A percentile compares a stretch with the other conserved stretches of the same genome.
phyloP scores from a whole-genome alignment of 2,888 invertebrate genomes.

The Eristalinus sepulchralis region DNA sequence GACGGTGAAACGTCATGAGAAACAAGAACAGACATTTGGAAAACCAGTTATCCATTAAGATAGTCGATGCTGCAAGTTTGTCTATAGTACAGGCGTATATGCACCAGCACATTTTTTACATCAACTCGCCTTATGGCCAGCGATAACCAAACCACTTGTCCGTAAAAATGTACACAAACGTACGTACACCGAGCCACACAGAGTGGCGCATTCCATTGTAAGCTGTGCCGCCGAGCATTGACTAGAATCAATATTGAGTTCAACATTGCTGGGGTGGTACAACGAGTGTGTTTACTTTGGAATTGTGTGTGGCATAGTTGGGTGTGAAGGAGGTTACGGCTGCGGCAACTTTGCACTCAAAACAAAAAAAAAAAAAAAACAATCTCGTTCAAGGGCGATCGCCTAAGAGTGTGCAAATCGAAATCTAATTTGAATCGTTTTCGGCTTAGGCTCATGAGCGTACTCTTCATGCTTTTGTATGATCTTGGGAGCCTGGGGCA shows the following conservation, averaged over 20 bases:
- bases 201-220: constrained; percentile 59
- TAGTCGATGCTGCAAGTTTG: constrained; percentile 26
- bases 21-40: constrained; percentile 48
- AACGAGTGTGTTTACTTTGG: constrained; percentile 53
- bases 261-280: constrained; percentile 31
- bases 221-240: constrained; percentile 31
- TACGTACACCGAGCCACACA: constrained; percentile 21
- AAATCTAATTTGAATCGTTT: constrained; percentile 32
- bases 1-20: neutral
- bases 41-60: constrained; percentile 55
- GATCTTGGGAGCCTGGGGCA: neutral
- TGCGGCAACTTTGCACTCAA: neutral
- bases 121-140: constrained; percentile 44
- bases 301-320: constrained; percentile 31
- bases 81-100: neutral
- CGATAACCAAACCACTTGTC: constrained; percentile 66
- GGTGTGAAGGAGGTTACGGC: neutral
- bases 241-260: constrained; percentile 46
- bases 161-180: constrained; percentile 38
- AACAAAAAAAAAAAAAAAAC: constrained; percentile 6
- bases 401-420: constrained; percentile 54
- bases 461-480: constrained; percentile 12
- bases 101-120: constrained; percentile 53
- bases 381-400: constrained; percentile 66
- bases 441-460: constrained; percentile 34